Conservation (phyloP, 2,888 invertebrate genomes). For the Hirtodrosophila confusa region DNA sequence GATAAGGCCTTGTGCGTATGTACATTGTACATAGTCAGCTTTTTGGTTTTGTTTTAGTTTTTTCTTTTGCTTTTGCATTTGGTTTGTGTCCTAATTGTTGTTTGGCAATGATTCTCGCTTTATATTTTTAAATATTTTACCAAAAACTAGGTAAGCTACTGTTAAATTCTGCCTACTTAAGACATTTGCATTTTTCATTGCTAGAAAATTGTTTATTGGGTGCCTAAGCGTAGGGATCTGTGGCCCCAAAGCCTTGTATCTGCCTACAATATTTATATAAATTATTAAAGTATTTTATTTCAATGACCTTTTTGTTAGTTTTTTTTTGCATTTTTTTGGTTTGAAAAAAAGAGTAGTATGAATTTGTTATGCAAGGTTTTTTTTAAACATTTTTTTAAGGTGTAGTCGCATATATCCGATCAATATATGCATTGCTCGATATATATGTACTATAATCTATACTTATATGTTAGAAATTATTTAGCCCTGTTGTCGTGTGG, state of each 20-base stretch:
- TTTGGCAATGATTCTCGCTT: constrained; percentile 60
- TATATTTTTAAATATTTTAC: constrained; percentile 26
- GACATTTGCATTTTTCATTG: constrained; percentile 19
- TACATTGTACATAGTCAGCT: constrained; percentile 49
- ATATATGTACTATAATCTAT: constrained; percentile 15
- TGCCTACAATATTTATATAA: constrained; percentile 67
- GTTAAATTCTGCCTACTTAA: constrained; percentile 34
- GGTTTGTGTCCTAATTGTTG: constrained; percentile 41
- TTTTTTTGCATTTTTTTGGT: constrained; percentile 52
- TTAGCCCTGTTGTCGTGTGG: constrained; percentile 61
- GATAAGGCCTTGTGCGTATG: constrained; percentile 68
- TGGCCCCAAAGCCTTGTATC: constrained; percentile 55
- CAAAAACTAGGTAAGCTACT: constrained; percentile 27
- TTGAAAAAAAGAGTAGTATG: constrained; percentile 80
- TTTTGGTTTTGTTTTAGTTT: neutral
- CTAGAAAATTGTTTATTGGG: constrained; percentile 33
- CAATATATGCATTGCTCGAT: constrained; percentile 33
- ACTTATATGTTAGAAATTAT: constrained; percentile 55
- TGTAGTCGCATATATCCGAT: constrained; percentile 54
- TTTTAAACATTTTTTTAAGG: constrained; percentile 66
- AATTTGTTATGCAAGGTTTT: constrained; percentile 84
- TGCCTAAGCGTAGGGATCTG: constrained; percentile 37
- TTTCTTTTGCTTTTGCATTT: constrained; percentile 7
- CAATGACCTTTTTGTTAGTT: constrained; percentile 31
- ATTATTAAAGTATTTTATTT: constrained; percentile 56